Evolutionary conservation across 2,888 invertebrate genomes (phyloP), one percentile per base, ranked within the genome.

Genomic region (Phyllotreta cruciferae): DNA sequence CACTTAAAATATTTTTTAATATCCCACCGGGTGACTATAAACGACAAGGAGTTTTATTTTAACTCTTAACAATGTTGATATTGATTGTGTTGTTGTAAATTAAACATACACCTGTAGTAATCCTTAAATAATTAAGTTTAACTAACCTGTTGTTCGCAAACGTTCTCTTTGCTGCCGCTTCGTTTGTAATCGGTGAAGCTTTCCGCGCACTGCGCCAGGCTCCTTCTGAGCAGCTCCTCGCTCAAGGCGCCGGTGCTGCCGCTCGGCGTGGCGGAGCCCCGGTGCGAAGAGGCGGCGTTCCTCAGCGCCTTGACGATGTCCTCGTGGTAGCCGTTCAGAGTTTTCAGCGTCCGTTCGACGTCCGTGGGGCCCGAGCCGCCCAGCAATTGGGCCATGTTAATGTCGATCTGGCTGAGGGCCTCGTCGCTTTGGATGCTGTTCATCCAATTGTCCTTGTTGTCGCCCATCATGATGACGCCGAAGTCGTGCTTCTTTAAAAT

Each of bases 321-420:
- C 77, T 94, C 95, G 81, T 95, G 95, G 82, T 96, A 96, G 44
- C 94, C 95, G 79, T 94, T 94, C 45, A 95, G 85, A 65, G 91
- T 92, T 84, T 92, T 92, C n/a, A 94, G 85, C 52, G 70, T 70
- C 73, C 93, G 86, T 77, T 94, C 93, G 80, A 93, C 91, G 73
- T 92, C 92, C 1, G 90, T 88, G 66, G 90, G 89, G 13, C 82
- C 83, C 9, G 83, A 84, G 60, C 85, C 85, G 57, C 82, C 79
- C 74, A 85, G 79, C 70, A 79, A 70, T 8, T 88, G 84, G 1
- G 87, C 86, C 78, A 90, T 85, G 74, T 87, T 88, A 53, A 88
- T 87, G 74, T 91, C 90, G 7, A 75, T 73, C 61, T 77, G 78
- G 60, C 74, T 72, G 67, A 81, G 72, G 41, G 80, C 72, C 44